Percentiles rank a stretch among this genome's conserved stretches.
phyloP scores from a whole-genome alignment of 2,888 invertebrate species.

The Catocala nupta region DNA sequence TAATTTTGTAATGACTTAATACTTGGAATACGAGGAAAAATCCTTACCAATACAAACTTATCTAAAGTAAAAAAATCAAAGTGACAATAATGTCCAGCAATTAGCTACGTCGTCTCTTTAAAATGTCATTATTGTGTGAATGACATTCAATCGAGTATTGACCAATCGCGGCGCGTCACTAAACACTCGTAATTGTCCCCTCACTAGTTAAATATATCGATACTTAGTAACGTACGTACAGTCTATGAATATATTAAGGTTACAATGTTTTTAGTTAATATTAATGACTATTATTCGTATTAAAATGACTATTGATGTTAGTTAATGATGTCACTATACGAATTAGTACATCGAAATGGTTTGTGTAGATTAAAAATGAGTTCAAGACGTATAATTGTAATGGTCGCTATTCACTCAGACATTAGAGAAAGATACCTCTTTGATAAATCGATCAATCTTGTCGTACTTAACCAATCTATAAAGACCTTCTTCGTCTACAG shows the following conservation, averaged over 20 bases:
- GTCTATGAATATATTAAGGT: slow-evolving; percentile 34
- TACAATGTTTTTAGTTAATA: slow-evolving; percentile 28
- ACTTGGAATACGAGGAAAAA: slow-evolving; percentile 12
- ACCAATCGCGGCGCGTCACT: slow-evolving; percentile 53
- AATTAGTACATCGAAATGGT: background rate
- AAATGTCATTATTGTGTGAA: slow-evolving; percentile 59
- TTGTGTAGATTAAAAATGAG: too few species aligned
- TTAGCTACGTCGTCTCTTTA: slow-evolving; percentile 52
- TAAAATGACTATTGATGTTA: slow-evolving; percentile 45
- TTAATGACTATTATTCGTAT: slow-evolving; percentile 34
- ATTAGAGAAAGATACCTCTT: too few species aligned
- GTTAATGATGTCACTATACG: slow-evolving; percentile 22
- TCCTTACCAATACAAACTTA: slow-evolving; percentile 25
- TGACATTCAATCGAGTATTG: slow-evolving; percentile 51
- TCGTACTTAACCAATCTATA: too few species aligned
- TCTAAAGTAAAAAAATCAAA: slow-evolving; percentile 37
- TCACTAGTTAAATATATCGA: slow-evolving; percentile 45
- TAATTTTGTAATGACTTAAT: background rate
- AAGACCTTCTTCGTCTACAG: too few species aligned
- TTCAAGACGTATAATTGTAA: too few species aligned
- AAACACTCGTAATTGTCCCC: slow-evolving; percentile 47
- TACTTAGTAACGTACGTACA: slow-evolving; percentile 33
- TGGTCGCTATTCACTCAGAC: too few species aligned
- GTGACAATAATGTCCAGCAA: slow-evolving; percentile 40
- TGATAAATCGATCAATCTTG: too few species aligned